Evolutionary conservation across 2,888 invertebrate genomes (phyloP).

Genomic region (Ametastegia equiseti): DNA sequence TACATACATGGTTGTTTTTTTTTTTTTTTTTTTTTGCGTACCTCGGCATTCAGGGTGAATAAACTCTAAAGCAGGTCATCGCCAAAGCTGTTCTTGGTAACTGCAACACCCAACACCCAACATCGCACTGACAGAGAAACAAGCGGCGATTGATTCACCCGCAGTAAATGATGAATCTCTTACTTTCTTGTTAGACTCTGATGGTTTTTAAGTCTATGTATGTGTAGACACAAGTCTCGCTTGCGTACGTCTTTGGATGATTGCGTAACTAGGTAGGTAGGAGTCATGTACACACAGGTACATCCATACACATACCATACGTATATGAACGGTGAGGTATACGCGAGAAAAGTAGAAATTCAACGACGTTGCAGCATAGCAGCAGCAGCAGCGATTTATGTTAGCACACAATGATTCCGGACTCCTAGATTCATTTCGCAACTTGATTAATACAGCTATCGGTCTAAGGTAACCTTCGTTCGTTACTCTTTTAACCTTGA

Average conservation of each 20-base stretch:
- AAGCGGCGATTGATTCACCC: constrained; percentile 22
- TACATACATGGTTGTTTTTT: neutral
- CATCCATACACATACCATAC: no score
- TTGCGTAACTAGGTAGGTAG: neutral
- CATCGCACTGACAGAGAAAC: neutral
- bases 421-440: constrained; percentile 6
- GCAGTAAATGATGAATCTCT: constrained; percentile 19
- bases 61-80: constrained; percentile 39
- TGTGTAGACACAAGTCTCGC: neutral
- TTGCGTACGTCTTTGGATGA: neutral
- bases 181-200: constrained; percentile 34
- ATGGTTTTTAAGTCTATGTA: constrained; percentile 7
- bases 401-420: neutral
- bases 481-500: constrained; percentile 43
- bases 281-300: neutral
- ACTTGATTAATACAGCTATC: neutral
- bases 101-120: neutral
- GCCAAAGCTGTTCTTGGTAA: constrained; percentile 16
- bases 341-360: constrained; percentile 26
- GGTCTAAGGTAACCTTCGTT: constrained; percentile 38
- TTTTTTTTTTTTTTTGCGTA: neutral
- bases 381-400: constrained; percentile 3
- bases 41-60: constrained; percentile 28
- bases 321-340: neutral
- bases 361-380: constrained; percentile 36